Base-by-base conservation (phyloP, 2,888 invertebrate genomes). In the Leucania comma region DNA sequence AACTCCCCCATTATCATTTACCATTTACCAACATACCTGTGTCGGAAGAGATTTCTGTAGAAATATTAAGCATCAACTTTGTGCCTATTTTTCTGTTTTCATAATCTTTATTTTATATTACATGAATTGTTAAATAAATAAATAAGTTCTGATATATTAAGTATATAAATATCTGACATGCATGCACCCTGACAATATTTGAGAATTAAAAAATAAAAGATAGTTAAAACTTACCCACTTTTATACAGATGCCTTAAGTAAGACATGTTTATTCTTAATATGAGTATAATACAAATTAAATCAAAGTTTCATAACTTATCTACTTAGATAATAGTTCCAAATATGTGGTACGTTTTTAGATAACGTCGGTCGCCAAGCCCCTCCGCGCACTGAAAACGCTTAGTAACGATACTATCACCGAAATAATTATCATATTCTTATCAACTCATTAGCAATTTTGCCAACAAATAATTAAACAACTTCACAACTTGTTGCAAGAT, bases 151-250 rank as follows among this genome's bases (percentile, higher is more conserved):
- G n/a, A 17, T 5, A 1, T 4, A 29, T 17, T 24, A 9, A 10
- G 4, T n/a, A n/a, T n/a, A n/a, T n/a, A n/a, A n/a, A n/a, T n/a
- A n/a, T n/a, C n/a, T n/a, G n/a, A n/a, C n/a, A n/a, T n/a, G n/a
- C n/a, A n/a, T n/a, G n/a, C n/a, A n/a, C n/a, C n/a, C 3, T 9
- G 2, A 46, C 46, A 38, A 12, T 38, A 46, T 20, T 20, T 46
- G 8, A 3, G n/a, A 48, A 48, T 5, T 20, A 8, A 51, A 46
- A 9, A n/a, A 35, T 20, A 24, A 59, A 57, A 29, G 8, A 60
- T 35, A 54, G 22, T 10, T 1, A 66, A 69, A 74, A 81, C 93
- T 92, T 85, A 94, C 95, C 93, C 88, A 88, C 93, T 90, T 89
- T 86, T 91, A 73, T 84, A 88, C 59, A 94, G 69, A 77, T 88